Base-by-base conservation (phyloP, 2,888 invertebrate genomes). In the Mesorhabditis belari region DNA sequence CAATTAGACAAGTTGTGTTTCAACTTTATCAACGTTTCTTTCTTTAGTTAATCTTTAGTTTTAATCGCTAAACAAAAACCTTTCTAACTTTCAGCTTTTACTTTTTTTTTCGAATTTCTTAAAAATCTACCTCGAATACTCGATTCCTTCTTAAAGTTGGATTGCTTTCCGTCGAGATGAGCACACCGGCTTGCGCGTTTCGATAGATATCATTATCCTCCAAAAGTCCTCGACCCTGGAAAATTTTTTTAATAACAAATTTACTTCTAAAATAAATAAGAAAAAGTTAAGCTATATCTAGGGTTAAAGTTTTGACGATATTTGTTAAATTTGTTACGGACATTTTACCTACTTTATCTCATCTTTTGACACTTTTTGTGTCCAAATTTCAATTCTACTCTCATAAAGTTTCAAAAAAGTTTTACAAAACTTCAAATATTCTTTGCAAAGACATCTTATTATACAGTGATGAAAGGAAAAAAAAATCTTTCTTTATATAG, bases 81-180 rank as follows among this genome's bases (percentile, higher is more conserved):
- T 35, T 9, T n/a, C n/a, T n/a, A n/a, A n/a, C n/a, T n/a, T 35
- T 17, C 9, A 49, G 12, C 23, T 12, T 25, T n/a, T 4, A 49
- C 5, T 21, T 24, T 21, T 6, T n/a, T n/a, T n/a, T n/a, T n/a
- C n/a, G n/a, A n/a, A n/a, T n/a, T n/a, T n/a, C n/a, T n/a, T 19
- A 19, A 24, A 2, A 9, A 6, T 94, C 94, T 84, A 50, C 61
- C 57, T 96, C 96, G 83, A 93, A 96, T 79, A 98, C 95, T 60
- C 95, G 88, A 84, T 98, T 98, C 73, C 92, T 88, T 78, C 92
- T 87, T 77, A 98, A 84, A 70, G 92, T 89, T 24, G 96, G 96
- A 85, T 96, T 93, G 80, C 92, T 92, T 84, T 96, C 95, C 51
- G 95, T 95, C 62, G 95, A 95, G 83, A 98, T 96, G 77, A 98